Base-by-base conservation (phyloP, 2,113 vertebrate genomes). In the Labrus mixtus region DNA sequence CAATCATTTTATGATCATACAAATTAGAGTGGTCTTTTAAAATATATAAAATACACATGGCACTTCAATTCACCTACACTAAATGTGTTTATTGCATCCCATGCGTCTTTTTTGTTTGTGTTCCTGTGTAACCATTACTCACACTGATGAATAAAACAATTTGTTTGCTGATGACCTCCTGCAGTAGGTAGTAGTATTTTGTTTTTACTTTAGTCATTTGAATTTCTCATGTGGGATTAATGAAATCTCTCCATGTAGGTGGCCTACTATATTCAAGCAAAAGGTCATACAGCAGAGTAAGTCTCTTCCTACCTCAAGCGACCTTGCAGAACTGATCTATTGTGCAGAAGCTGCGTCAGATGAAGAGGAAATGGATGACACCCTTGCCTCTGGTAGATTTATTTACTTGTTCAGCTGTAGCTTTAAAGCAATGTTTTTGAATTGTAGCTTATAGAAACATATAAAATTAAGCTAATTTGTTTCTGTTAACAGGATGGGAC, bases 261-360 rank as follows among this genome's bases (percentile, higher is more conserved):
- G 50, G 67, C 48, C 71, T 1, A 74, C 61, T 19, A 19, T 37
- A 16, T 75, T 75, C 13, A 75, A 75, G 20, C 51, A 70, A 33
- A 63, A 53, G 23, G 25, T 70, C 41, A 64, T 54, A 29, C 58
- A 62, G 59, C 29, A 64, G 50, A 19, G 36, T 36, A 62, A 43
- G 41, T 17, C 74, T 25, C 64, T 76, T 8, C 65, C 64, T 20
- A 7, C 56, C 17, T n/a, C 55, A 68, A 53, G 20, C 3, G 22
- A 68, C 17, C 59, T 63, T 54, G 10, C 54, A 20, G 45, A 54
- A n/a, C 56, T 60, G 22, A 59, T 71, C 1, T 12, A 60, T 54
- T n/a, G 70, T n/a, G 65, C 72, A 19, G 37, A 55, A 56, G 50
- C 59, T 54, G 23, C 13, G 11, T 23, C 58, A 41, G 10, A 11